Evolutionary conservation across 1,140 invertebrate species (phyloP).

Genomic region (Prorops nasuta): DNA sequence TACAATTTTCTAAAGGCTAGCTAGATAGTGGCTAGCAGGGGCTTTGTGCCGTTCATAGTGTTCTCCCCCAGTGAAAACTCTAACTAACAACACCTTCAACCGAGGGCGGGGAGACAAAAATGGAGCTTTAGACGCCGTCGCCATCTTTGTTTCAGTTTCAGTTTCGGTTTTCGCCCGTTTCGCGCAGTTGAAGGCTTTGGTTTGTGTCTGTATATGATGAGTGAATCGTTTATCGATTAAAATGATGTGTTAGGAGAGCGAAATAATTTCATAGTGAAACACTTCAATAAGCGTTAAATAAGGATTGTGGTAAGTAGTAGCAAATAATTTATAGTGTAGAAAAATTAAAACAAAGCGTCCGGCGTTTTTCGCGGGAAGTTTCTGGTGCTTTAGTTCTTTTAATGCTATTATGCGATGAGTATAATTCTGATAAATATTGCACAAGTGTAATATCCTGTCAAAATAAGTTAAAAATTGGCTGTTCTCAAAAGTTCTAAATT

Average conservation of each 20-base stretch:
- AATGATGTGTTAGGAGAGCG: constrained; percentile 4
- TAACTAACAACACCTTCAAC: no score
- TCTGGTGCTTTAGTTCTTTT: constrained; percentile 10
- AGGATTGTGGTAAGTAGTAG: constrained; percentile 24
- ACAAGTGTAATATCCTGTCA: no score
- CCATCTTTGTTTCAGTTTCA: constrained; percentile 35
- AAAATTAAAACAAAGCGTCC: background rate
- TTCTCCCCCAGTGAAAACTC: no score
- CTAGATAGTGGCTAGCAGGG: no score
- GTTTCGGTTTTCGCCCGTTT: constrained; percentile 25
- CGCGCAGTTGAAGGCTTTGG: constrained; percentile 18
- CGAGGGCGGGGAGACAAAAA: no score
- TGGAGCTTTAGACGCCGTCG: constrained; percentile 29
- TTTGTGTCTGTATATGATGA: constrained; percentile 26
- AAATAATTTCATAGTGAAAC: constrained; percentile 14
- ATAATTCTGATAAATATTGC: no score
- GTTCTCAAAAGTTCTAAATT: constrained; percentile 18
- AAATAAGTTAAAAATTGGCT: no score
- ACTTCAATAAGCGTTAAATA: constrained; percentile 15
- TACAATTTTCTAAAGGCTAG: no score
- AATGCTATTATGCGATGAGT: constrained; percentile 16
- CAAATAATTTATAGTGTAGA: background rate
- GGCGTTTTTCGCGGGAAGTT: constrained; percentile 31
- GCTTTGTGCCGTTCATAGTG: no score
- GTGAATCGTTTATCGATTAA: constrained; percentile 6